Base-by-base conservation (phyloP, 1,140 invertebrate genomes). In the Ephestia elutella region DNA sequence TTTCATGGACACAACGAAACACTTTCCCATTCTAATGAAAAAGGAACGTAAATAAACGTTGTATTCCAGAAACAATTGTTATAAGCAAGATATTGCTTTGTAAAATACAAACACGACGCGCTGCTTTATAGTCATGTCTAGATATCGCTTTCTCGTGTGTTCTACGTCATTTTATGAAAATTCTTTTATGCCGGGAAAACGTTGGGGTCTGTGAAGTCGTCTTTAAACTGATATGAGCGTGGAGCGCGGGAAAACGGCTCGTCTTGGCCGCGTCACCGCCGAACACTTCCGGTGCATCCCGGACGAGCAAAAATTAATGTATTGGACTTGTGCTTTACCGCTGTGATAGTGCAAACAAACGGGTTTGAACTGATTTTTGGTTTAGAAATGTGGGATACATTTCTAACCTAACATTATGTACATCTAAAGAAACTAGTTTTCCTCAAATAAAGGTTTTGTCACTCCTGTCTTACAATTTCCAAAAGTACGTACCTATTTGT, bases 171-270 rank as follows among this genome's bases (percentile, higher is more conserved):
- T 76, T 70, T 57, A 70, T 59, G 56, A 71, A 73, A 80, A 76
- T 75, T 75, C 76, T 66, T 80, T 81, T 77, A 74, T 71, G 49
- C 30, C 20, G 71, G 53, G 78, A 70, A 82, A 78, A 75, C 65
- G 71, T 71, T 73, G 60, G 66, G 77, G 80, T 80, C 75, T 72
- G 68, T 73, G 78, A 69, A 78, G 71, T 82, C 71, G 71, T 60
- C 67, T 74, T 71, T 75, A 80, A 81, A 83, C 78, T 77, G 82
- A 86, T 83, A 83, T 73, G 80, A 79, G 80, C 74, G 74, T 72
- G 60, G 53, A 60, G 61, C 62, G 53, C 58, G 63, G 60, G n/a
- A 49, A 58, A 68, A 25, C 21, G 21, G 62, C 61, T 60, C 56
- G 68, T 56, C 54, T 61, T 70, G 59, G 68, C 57, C 48, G 60